Conservation (phyloP, 2,888 invertebrate species). For the Epirrhoe alternata region DNA sequence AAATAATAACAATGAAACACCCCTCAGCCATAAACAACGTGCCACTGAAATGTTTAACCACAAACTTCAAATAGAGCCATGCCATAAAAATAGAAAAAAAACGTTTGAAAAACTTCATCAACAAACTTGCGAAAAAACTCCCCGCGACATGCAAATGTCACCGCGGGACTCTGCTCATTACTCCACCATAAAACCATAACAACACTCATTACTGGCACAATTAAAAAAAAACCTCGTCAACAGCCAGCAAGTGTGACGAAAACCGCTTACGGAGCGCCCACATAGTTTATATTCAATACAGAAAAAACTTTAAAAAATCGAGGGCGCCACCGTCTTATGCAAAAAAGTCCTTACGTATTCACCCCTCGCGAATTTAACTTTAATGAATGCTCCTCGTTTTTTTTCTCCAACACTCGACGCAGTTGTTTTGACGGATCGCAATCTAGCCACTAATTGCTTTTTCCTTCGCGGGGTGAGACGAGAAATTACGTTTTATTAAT, state of each 20-base stretch:
- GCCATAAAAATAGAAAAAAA: slow-evolving; percentile 71
- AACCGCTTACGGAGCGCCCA: slow-evolving; percentile 82
- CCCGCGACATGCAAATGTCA: slow-evolving; percentile 81
- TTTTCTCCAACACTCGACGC: slow-evolving; percentile 70
- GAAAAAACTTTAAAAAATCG: slow-evolving; percentile 71
- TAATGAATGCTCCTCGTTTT: slow-evolving; percentile 83
- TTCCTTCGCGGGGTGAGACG: slow-evolving; percentile 81
- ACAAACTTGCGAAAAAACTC: slow-evolving; percentile 76
- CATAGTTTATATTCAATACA: slow-evolving; percentile 78
- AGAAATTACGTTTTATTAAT: slow-evolving; percentile 85
- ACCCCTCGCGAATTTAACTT: slow-evolving; percentile 83
- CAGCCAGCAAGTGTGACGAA: slow-evolving; percentile 80
- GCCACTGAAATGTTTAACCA: slow-evolving; percentile 80
- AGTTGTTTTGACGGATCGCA: slow-evolving; percentile 85
- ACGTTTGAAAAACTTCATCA: slow-evolving; percentile 73
- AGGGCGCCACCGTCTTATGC: slow-evolving; percentile 83
- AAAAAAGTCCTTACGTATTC: slow-evolving; percentile 84
- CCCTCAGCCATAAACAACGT: slow-evolving; percentile 76
- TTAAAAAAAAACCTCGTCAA: slow-evolving; percentile 81
- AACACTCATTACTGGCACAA: slow-evolving; percentile 80
- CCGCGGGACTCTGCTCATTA: slow-evolving; percentile 78
- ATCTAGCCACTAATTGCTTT: slow-evolving; percentile 86
- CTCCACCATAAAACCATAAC: slow-evolving; percentile 80
- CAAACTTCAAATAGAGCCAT: slow-evolving; percentile 78
- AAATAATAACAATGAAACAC: slow-evolving; percentile 69